Base-by-base conservation (phyloP, 2,113 vertebrate species). In the Rafetus swinhoei region DNA sequence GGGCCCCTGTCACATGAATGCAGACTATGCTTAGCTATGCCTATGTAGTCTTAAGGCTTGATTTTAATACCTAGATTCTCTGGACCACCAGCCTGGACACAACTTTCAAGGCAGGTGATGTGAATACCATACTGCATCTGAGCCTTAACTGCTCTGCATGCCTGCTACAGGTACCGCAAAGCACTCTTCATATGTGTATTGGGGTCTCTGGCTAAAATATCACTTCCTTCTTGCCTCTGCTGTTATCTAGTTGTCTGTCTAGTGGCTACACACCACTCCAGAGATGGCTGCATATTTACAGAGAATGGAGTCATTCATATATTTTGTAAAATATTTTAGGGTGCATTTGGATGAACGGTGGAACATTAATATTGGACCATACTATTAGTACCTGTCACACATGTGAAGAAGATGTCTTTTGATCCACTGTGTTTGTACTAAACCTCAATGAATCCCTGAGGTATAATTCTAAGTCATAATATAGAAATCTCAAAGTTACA, bases 381-480 rank as follows among this genome's bases (percentile, higher is more conserved):
- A 32, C 15, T n/a, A n/a, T 69, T 69, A 69, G 32, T 16, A n/a
- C 62, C 16, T 65, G 18, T n/a, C 16, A 69, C 32, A 69, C 62
- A n/a, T 8, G 16, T 69, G n/a, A 76, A 45, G 72, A 39, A 45
- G 24, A 21, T 22, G 35, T 22, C 21, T 76, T 76, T 76, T 22
- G 22, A 45, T 45, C 39, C 19, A 24, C 72, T 22, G 35, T 21
- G n/a, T 12, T 45, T 76, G 10, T 21, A 39, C 16, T 39, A 39
- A 74, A 74, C n/a, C 19, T 39, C 72, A 74, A 22, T 11, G n/a
- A 35, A 74, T 69, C 32, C 8, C 32, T 13, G 13, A 69, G 25
- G 59, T 80, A n/a, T 5, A 22, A 84, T 80, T 62, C n/a, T 90
- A 4, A 2, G 0, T 1, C 1, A 1, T 7, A 3, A 2, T 16